Base-by-base conservation (phyloP, 2,888 invertebrate genomes). In the Idaea straminata region DNA sequence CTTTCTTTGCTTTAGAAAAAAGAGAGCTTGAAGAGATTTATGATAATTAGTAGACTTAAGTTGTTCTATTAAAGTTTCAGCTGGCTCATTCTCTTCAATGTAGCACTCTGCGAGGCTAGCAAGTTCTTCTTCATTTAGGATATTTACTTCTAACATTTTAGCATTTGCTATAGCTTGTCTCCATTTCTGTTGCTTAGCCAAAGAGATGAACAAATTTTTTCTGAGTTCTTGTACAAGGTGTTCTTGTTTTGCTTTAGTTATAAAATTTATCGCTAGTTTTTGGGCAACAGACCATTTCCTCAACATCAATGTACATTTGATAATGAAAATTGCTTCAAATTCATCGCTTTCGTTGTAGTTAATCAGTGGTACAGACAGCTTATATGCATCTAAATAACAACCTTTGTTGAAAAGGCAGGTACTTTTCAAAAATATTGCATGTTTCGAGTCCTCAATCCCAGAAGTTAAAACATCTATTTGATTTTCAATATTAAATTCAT, bases 401-500 rank as follows among this genome's bases (percentile, higher is more conserved):
- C 93, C 85, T 61, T 91, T 86, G 16, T 93, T 85, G 82, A 89
- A 94, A 16, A 87, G 82, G 64, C 94, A 80, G 68, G 95, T 94
- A 57, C 94, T 94, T 84, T 94, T 94, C 3, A 96, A 93, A 60
- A 96, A 87, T 38, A 93, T 83, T 3, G 94, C 95, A 77, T 94
- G 92, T 74, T 94, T 93, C 0, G 95, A 95, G 69, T 94, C 92
- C 70, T 93, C 82, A 75, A 96, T 94, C 5, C 95, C 82, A 63
- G 89, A 81, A 63, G 94, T 83, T 5, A 96, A 87, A 68, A 84
- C 83, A 61, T 94, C 87, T 63, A 93, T 88, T 80, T 94, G 93
- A 59, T 84, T 77, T 65, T 93, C 89, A 71, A 95, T 91, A 47
- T 88, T 82, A 62, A 91, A 79, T 62, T 76, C 73, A 66, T 71